These are phyloP conservation scores for Galerucella pusilla DNA, from an alignment of 2,888 invertebrate genomes.

Conservation along the genomic window DNA sequence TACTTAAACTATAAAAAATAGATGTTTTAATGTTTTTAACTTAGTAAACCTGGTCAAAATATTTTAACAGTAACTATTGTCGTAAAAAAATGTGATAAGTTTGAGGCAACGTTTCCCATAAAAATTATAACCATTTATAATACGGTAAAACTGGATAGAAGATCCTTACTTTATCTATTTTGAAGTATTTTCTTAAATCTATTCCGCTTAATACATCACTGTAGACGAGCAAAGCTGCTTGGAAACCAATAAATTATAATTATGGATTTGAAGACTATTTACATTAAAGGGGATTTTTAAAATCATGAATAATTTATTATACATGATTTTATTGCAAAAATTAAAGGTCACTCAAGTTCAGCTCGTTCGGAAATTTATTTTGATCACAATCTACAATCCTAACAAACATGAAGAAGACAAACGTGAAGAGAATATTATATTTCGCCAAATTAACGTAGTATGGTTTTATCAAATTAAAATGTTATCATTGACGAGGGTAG, in stretches of 20 bases:
- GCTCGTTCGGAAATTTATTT: background rate
- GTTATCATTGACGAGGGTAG: no score
- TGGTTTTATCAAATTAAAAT: background rate
- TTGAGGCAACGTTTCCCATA: no score
- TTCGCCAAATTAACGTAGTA: background rate
- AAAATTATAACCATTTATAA: no score
- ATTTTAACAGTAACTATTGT: no score
- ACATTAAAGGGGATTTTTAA: background rate
- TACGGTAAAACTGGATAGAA: no score
- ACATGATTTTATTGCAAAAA: slow-evolving; percentile 4
- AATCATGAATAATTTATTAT: slow-evolving; percentile 10
- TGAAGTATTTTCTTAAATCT: no score
- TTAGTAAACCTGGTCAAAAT: no score
- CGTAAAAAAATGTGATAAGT: no score
- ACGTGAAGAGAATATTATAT: slow-evolving; percentile 1
- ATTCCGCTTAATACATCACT: background rate
- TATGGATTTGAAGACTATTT: background rate
- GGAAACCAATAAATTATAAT: background rate
- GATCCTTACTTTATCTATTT: no score
- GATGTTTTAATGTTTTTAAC: no score
- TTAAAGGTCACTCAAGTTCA: slow-evolving; percentile 7
- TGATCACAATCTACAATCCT: background rate
- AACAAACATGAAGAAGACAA: background rate
- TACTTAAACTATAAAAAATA: no score
- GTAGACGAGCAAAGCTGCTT: background rate